phyloP scores from a whole-genome alignment of 1,140 invertebrate genomes.

The Pseudachorutes palmiensis region DNA sequence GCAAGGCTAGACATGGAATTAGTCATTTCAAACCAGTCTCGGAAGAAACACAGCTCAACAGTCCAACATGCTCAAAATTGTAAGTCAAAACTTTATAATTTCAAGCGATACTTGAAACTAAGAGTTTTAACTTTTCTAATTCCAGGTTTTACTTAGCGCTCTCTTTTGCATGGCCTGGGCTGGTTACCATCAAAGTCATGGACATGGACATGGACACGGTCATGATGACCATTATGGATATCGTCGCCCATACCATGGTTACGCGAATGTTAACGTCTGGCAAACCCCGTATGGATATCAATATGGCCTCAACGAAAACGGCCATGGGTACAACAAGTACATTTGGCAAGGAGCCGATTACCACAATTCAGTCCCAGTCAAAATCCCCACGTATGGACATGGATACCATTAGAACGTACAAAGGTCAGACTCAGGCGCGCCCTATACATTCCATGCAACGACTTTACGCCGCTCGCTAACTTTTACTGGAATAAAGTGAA shows the following conservation, averaged over 20 bases:
- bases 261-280: conserved; percentile 23
- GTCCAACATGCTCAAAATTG: neutral
- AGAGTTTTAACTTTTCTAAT: neutral
- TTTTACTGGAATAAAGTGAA: too few species aligned
- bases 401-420: neutral
- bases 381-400: neutral
- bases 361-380: conserved; percentile 1
- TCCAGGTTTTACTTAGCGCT: neutral
- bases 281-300: conserved; percentile 26
- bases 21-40: neutral
- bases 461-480: too few species aligned
- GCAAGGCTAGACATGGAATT: neutral
- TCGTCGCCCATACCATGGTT: conserved; percentile 21
- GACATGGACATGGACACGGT: conserved; percentile 13
- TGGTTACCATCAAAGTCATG: neutral
- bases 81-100: neutral
- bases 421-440: conserved; percentile 1
- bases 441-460: neutral
- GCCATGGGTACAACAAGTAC: conserved; percentile 19
- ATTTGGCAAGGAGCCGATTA: conserved; percentile 30
- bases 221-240: too few species aligned
- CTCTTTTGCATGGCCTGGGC: neutral
- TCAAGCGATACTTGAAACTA: neutral
- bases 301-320: conserved; percentile 23
- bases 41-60: neutral